Base-by-base conservation (phyloP, 2,888 invertebrate species). In the Quadroppia sp. region DNA sequence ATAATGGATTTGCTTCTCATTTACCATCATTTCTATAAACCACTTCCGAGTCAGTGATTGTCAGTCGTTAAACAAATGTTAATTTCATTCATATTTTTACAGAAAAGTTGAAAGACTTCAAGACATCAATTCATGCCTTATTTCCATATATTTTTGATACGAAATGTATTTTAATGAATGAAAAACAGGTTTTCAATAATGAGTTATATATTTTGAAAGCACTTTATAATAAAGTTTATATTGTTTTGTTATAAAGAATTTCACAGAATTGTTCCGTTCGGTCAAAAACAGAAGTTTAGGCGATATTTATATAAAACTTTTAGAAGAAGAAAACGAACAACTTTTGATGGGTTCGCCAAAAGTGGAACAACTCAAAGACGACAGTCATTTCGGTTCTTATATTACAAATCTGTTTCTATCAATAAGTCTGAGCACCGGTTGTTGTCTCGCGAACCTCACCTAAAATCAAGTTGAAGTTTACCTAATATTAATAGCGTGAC, bases 131-230 rank as follows among this genome's bases (percentile, higher is more conserved):
- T 0, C 83, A 87, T 78, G 78, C 80, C 15, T 78, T 89, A 71
- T 89, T 91, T 80, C 90, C 91, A 0, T 79, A 77, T 23, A 83
- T 91, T 71, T 90, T 85, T 80, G 91, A 92, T 79, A 91, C 91
- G 0, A 91, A 90, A 82, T 86, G 85, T 77, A 85, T 91, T 71
- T 87, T 88, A 32, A 86, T 85, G 80, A 83, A 86, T 76, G 81
- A 90, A 30, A 80, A 78, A 77, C 78, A 79, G 79, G 81, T 76
- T 36, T 36, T 75, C 11, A 3, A 25, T 17, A 48, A 72, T 15
- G 2, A 30, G 6, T 30, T 30, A 23, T 23, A 3, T 11, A 23
- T 4, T 15, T 23, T 28, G 11, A 59, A n/a, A 7, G n/a, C 17
- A n/a, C 13, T 1, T 30, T 36, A 36, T 17, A 53, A 23, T 23